phyloP scores from a whole-genome alignment of 2,797 vertebrate genomes.

The Paguma larvata region DNA sequence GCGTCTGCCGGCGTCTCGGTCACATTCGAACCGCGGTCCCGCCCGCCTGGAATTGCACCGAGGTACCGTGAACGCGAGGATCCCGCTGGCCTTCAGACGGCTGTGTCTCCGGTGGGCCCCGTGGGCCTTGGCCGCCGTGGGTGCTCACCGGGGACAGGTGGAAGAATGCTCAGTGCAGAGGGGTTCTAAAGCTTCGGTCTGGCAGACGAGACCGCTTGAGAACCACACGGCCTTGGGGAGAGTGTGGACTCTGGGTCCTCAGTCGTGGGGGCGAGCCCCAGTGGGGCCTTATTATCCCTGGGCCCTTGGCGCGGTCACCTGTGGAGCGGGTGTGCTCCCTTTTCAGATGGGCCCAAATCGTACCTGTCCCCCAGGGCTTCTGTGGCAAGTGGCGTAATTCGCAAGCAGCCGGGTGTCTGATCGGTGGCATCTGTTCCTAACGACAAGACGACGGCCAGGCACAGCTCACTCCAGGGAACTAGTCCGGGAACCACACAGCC shows the following conservation, averaged over 20 bases:
- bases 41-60: not conserved
- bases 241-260: not conserved
- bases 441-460: not conserved
- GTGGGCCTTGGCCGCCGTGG: rapidly evolving
- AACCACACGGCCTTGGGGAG: not conserved
- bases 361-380: not conserved
- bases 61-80: not conserved
- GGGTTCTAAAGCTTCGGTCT: not conserved
- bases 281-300: too few relatives aligned
- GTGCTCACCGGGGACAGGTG: not conserved
- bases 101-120: not conserved
- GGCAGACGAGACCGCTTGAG: not conserved
- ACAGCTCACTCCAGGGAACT: rapidly evolving
- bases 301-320: not conserved
- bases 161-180: not conserved
- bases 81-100: not conserved
- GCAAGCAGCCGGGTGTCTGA: not conserved
- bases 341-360: not conserved
- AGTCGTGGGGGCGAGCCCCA: not conserved
- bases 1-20: not conserved
- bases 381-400: not conserved
- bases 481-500: not conserved
- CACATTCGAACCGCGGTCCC: too few relatives aligned
- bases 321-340: not conserved
- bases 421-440: not conserved